Conservation (phyloP, 1,140 invertebrate species). For the Parapsyche elsis region DNA sequence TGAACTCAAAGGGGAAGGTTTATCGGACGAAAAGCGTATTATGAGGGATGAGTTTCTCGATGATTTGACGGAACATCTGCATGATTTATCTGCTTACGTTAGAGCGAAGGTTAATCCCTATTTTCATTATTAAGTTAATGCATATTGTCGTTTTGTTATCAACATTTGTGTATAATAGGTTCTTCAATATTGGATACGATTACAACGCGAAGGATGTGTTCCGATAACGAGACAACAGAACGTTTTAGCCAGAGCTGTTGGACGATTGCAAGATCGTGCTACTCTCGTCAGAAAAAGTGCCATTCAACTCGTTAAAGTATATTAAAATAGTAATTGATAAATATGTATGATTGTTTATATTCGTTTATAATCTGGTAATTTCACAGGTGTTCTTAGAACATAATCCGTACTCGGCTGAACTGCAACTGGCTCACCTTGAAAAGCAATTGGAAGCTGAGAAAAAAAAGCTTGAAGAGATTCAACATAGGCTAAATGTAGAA, state of each 20-base stretch:
- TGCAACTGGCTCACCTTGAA: constrained; percentile 71
- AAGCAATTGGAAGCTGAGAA: constrained; percentile 69
- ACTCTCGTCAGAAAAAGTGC: constrained; percentile 82
- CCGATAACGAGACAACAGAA: constrained; percentile 74
- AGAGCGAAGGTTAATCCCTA: constrained; percentile 72
- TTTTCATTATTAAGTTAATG: not conserved
- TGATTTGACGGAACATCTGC: constrained; percentile 81
- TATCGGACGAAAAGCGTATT: constrained; percentile 73
- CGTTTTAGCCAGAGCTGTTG: constrained; percentile 73
- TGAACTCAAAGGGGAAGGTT: constrained; percentile 75
- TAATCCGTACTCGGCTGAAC: constrained; percentile 78
- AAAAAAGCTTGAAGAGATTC: constrained; percentile 70
- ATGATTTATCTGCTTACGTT: constrained; percentile 85
- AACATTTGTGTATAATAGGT: constrained; percentile 62
- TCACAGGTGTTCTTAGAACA: constrained; percentile 74
- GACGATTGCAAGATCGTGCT: constrained; percentile 81
- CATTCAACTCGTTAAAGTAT: constrained; percentile 75
- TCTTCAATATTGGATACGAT: constrained; percentile 79
- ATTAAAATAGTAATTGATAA: not conserved
- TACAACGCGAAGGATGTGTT: constrained; percentile 78
- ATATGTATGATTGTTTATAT: constrained; percentile 11
- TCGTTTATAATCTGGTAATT: no score
- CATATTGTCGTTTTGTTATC: not conserved
- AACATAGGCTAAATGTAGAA: constrained; percentile 66
- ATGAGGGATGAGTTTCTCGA: constrained; percentile 79